A percentile compares a stretch with the other conserved stretches of the same genome.
Conservation (phyloP, 2,888 invertebrate species). For the Lasius fuliginosus region DNA sequence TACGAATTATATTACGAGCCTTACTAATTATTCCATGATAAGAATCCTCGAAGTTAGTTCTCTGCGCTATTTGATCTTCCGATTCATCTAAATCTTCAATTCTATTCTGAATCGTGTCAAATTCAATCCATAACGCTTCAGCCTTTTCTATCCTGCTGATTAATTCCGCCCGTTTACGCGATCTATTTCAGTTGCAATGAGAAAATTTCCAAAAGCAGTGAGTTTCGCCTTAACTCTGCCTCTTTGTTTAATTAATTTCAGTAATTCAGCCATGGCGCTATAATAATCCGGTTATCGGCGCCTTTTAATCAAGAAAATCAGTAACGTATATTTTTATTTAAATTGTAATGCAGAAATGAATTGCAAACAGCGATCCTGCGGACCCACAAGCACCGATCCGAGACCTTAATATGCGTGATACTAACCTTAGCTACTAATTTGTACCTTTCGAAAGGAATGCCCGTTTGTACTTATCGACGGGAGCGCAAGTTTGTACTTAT, state of each 20-base stretch:
- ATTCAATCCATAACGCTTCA: background rate
- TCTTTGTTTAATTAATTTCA: background rate
- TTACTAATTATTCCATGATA: background rate
- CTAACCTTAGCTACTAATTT: no score
- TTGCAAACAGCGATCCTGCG: no score
- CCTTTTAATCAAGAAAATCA: no score
- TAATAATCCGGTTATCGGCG: background rate
- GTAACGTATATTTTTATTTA: no score
- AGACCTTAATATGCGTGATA: no score
- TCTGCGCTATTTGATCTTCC: background rate
- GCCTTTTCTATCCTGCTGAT: background rate
- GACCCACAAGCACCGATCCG: no score
- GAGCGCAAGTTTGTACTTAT: no score
- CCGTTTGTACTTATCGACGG: no score
- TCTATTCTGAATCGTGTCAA: background rate
- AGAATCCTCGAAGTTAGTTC: background rate
- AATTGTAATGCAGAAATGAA: no score
- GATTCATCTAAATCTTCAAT: background rate
- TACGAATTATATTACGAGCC: no score
- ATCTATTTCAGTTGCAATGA: background rate
- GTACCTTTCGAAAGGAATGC: no score
- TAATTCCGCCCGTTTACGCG: background rate
- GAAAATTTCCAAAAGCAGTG: background rate
- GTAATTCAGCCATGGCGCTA: background rate
- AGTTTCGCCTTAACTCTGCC: background rate